A percentile compares a stretch with the other conserved stretches of the same genome.
Conservation (phyloP, 2,888 invertebrate species). For the Rutpela maculata region DNA sequence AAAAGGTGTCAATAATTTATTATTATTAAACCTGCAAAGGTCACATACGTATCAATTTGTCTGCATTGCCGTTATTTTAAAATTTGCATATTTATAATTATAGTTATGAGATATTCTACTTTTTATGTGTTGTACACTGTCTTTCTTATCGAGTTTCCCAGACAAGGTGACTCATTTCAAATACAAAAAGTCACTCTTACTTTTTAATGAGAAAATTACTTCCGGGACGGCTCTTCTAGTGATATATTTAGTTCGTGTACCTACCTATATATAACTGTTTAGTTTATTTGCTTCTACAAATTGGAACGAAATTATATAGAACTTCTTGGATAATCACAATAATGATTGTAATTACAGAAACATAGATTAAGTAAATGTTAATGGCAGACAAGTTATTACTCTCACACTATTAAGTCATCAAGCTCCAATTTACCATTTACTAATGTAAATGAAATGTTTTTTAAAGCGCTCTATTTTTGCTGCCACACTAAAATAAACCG, state of each 20-base stretch:
- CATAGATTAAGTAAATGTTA: neutral
- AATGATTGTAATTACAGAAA: conserved; percentile 26
- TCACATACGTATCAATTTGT: neutral
- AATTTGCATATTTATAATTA: conserved; percentile 1
- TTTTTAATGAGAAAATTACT: conserved; percentile 28
- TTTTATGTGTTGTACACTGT: neutral
- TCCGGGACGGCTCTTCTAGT: conserved; percentile 17
- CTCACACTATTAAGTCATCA: conserved; percentile 15
- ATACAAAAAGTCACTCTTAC: conserved; percentile 16
- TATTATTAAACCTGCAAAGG: neutral
- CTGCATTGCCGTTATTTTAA: neutral
- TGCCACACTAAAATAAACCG: no score
- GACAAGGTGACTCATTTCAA: conserved; percentile 21
- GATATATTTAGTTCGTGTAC: conserved; percentile 25
- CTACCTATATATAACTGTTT: neutral
- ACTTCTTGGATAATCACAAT: conserved; percentile 2
- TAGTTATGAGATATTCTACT: neutral
- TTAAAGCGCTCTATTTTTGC: neutral
- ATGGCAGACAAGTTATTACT: conserved; percentile 2
- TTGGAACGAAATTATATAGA: conserved; percentile 20
- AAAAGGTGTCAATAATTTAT: neutral
- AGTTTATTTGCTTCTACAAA: conserved; percentile 14
- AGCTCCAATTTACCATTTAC: conserved; percentile 1
- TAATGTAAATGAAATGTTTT: conserved; percentile 16
- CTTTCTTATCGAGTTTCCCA: conserved; percentile 23